Conservation (phyloP, 2,797 vertebrate species). For the Bufotes viridis region DNA sequence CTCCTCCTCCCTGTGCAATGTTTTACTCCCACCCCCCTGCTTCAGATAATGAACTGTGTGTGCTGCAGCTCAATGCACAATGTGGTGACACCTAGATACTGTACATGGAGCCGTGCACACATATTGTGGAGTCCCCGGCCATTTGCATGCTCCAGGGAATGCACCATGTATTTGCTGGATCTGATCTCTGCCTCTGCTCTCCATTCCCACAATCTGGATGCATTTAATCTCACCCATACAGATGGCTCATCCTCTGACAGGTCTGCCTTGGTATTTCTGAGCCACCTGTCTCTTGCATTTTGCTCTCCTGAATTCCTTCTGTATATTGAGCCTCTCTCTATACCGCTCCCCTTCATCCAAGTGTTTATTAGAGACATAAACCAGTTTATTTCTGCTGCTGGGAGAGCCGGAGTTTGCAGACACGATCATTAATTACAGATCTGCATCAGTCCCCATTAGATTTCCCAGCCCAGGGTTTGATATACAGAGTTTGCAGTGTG, state of each 20-base stretch:
- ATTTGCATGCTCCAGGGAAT: not conserved
- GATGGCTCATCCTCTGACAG: constrained; percentile 4
- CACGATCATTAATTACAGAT: constrained; percentile 5
- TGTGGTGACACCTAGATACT: not conserved
- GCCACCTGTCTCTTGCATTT: not conserved
- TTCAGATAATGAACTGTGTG: not conserved
- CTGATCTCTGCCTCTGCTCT: not conserved
- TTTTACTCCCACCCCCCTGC: not conserved
- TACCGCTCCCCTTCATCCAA: not conserved
- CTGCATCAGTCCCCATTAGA: not conserved
- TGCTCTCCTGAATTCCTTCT: not conserved
- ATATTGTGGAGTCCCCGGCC: not conserved
- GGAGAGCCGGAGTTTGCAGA: not conserved
- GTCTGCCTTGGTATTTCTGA: not conserved
- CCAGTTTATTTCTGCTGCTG: not conserved
- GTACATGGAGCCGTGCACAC: not conserved
- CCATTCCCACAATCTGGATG: not conserved
- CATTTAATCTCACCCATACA: constrained; percentile 6
- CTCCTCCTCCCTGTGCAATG: not conserved
- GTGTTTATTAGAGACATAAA: constrained; percentile 4
- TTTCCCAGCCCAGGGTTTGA: not conserved
- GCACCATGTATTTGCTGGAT: not conserved
- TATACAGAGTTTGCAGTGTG: not conserved
- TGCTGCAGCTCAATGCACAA: not conserved
- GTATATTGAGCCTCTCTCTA: not conserved